Evolutionary conservation across 2,113 vertebrate species (phyloP).

Genomic region (Corythoichthys haematopterus): DNA sequence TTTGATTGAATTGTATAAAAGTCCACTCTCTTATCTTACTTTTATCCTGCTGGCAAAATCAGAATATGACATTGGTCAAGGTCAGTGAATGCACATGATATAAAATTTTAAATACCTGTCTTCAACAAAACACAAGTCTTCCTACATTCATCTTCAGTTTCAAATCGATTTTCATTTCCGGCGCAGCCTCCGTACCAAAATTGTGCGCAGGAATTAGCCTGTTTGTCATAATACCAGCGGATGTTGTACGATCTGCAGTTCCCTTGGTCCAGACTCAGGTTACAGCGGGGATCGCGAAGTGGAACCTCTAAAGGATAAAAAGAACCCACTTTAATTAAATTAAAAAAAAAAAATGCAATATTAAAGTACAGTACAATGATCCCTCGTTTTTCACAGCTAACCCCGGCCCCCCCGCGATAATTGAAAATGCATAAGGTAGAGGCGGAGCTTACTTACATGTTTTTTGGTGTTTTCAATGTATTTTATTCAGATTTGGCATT

Average conservation of each 20-base stretch:
- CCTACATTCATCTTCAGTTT: slow-evolving; percentile 77
- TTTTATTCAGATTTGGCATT: too few relatives aligned
- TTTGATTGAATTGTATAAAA: background rate
- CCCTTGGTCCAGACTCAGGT: slow-evolving; percentile 73
- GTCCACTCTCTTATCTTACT: slow-evolving; percentile 12
- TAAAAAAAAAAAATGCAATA: background rate
- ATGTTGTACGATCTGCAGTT: slow-evolving; percentile 75
- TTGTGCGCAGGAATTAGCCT: slow-evolving; percentile 82
- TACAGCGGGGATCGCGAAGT: slow-evolving; percentile 54
- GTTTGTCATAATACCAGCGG: slow-evolving; percentile 80
- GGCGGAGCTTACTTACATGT: too few relatives aligned
- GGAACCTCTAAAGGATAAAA: slow-evolving; percentile 51
- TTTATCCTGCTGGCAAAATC: slow-evolving; percentile 50
- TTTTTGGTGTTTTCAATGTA: too few relatives aligned
- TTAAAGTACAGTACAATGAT: background rate
- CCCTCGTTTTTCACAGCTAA: too few relatives aligned
- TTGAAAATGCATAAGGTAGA: too few relatives aligned
- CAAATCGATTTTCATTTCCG: slow-evolving; percentile 81
- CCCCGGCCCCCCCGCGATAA: too few relatives aligned
- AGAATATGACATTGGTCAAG: background rate
- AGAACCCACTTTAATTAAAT: slow-evolving; percentile 2
- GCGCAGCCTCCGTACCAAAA: slow-evolving; percentile 84
- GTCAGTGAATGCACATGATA: background rate
- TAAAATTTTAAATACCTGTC: slow-evolving; percentile 49
- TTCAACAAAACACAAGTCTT: slow-evolving; percentile 67